phyloP scores from a whole-genome alignment of 2,888 invertebrate genomes.

The Lamproptera curius region DNA sequence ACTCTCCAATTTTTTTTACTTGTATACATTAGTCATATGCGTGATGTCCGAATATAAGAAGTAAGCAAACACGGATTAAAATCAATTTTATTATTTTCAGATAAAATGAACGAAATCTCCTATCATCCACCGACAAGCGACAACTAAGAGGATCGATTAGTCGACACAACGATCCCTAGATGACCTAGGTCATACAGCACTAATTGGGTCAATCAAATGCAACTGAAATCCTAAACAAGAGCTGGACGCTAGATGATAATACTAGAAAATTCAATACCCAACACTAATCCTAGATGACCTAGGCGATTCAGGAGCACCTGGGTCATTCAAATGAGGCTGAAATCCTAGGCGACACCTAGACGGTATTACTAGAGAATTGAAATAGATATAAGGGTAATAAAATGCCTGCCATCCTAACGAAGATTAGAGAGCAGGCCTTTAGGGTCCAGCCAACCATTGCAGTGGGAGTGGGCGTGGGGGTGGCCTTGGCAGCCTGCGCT shows the following conservation, averaged over 20 bases:
- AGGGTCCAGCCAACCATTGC: constrained; percentile 63
- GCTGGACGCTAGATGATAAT: neutral
- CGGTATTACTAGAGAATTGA: constrained; percentile 8
- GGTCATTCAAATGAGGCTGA: constrained; percentile 13
- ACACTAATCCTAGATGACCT: constrained; percentile 32
- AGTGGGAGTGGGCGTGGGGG: constrained; percentile 64
- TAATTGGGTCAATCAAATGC: no score
- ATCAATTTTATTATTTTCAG: constrained; percentile 44
- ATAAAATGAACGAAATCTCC: constrained; percentile 52
- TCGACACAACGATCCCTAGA: constrained; percentile 31
- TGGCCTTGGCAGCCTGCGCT: constrained; percentile 65
- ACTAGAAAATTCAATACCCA: constrained; percentile 13
- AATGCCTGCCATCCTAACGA: constrained; percentile 72
- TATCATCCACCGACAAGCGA: constrained; percentile 23
- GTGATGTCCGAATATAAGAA: no score
- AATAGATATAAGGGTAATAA: constrained; percentile 22
- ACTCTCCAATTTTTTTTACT: no score
- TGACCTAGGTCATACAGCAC: constrained; percentile 10
- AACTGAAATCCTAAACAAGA: constrained; percentile 3
- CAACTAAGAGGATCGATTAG: constrained; percentile 17
- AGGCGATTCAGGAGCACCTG: no score
- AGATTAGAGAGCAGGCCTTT: constrained; percentile 65
- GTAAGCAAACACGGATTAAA: no score
- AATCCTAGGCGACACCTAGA: constrained; percentile 2
- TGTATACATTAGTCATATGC: no score